Percentiles rank a stretch among this genome's conserved stretches.
These are phyloP conservation scores for Limnephilus lunatus DNA, from an alignment of 2,888 invertebrate species.

Conservation along the genomic window DNA sequence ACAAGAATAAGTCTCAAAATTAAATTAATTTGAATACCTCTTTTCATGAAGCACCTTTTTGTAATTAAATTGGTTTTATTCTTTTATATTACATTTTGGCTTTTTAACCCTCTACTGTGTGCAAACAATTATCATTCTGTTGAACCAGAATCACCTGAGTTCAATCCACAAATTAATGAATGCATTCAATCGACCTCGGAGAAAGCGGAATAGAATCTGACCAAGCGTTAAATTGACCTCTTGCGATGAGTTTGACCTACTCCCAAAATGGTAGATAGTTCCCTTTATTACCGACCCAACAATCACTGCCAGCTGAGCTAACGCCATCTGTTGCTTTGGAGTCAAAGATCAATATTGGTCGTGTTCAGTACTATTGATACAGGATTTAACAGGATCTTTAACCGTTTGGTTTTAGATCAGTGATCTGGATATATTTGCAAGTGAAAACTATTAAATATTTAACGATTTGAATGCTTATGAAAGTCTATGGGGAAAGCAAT, in stretches of 20 bases:
- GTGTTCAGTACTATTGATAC: not conserved
- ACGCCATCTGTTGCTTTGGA: conserved; percentile 15
- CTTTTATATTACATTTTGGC: no score
- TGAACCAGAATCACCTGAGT: not conserved
- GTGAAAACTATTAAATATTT: no score
- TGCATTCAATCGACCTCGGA: not conserved
- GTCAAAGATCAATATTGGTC: not conserved
- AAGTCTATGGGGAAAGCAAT: no score
- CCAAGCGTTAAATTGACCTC: not conserved
- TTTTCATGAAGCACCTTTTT: no score
- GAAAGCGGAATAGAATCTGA: not conserved
- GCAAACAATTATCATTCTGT: not conserved
- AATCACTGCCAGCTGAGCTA: not conserved
- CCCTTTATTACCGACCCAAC: not conserved
- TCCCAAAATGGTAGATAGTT: not conserved
- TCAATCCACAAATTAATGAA: not conserved
- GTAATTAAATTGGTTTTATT: no score
- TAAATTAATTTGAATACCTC: no score
- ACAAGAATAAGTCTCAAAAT: no score
- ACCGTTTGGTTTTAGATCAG: not conserved
- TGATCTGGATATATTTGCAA: no score
- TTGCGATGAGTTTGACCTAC: not conserved
- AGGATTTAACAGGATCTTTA: not conserved
- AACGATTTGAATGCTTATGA: no score
- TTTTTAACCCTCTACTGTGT: not conserved